These are phyloP conservation scores for Drosophila flavopinicola DNA, from an alignment of 2,888 invertebrate species.

Conservation along the genomic window DNA sequence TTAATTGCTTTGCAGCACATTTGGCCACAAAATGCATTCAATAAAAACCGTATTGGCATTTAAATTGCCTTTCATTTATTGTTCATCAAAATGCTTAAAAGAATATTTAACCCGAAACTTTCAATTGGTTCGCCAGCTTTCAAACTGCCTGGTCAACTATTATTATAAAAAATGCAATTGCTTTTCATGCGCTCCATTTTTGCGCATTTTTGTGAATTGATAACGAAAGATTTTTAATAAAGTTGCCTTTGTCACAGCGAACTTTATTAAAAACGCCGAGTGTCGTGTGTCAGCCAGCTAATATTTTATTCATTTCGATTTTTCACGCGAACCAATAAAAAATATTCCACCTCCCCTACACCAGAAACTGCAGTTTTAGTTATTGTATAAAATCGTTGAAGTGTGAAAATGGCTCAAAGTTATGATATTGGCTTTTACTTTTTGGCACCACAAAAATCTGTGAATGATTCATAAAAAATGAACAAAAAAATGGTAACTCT, in stretches of 20 bases:
- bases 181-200: conserved; percentile 24
- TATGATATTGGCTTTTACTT: conserved; percentile 39
- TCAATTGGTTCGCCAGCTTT: conserved; percentile 24
- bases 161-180: conserved; percentile 35
- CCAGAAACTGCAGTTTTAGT: conserved; percentile 40
- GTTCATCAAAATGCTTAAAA: conserved; percentile 31
- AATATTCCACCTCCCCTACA: conserved; percentile 11
- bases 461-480: conserved; percentile 12
- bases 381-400: conserved; percentile 49
- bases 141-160: conserved; percentile 23
- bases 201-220: conserved; percentile 33
- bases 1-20: conserved; percentile 21
- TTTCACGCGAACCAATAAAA: conserved; percentile 34
- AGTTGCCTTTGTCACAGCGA: conserved; percentile 51
- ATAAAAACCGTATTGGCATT: conserved; percentile 26
- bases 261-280: conserved; percentile 57
- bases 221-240: conserved; percentile 61
- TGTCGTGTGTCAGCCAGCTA: conserved; percentile 43
- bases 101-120: conserved; percentile 38
- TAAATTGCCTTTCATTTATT: conserved; percentile 43
- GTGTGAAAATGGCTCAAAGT: conserved; percentile 61
- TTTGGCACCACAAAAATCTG: conserved; percentile 23
- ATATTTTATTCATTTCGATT: conserved; percentile 63
- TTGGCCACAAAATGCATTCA: conserved; percentile 28
- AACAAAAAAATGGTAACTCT: neutral